These are phyloP conservation scores for Oriolus oriolus DNA, from an alignment of 2,113 vertebrate species.

Conservation along the genomic window DNA sequence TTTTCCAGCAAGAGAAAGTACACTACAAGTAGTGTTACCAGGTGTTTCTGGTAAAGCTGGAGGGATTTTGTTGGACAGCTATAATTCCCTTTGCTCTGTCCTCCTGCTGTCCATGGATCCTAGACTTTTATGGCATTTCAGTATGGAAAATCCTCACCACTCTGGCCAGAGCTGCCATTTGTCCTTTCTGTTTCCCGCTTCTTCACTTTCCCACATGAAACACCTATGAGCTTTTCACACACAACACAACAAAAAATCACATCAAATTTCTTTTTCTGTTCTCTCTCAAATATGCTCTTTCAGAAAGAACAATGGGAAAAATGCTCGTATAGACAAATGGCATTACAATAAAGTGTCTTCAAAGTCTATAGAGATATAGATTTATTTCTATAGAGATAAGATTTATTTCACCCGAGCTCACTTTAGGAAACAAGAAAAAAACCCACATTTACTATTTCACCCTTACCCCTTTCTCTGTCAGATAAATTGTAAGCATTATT, in stretches of 20 bases:
- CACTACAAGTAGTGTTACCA: accelerated
- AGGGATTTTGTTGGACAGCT: neutral
- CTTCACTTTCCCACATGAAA: neutral
- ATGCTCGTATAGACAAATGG: neutral
- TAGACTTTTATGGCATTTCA: neutral
- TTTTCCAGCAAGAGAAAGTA: neutral
- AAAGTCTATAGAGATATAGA: neutral
- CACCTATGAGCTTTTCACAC: neutral
- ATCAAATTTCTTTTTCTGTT: neutral
- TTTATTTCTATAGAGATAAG: neutral
- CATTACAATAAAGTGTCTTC: neutral
- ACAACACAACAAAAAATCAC: neutral
- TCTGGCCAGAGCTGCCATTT: neutral
- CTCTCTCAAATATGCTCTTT: neutral
- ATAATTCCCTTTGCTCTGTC: neutral
- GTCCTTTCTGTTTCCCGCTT: neutral
- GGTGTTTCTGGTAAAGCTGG: neutral
- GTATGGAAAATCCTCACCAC: neutral
- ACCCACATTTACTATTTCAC: neutral
- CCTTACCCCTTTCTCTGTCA: neutral
- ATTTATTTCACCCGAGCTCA: neutral
- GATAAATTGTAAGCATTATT: neutral
- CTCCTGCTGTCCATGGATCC: neutral
- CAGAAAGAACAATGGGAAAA: neutral
- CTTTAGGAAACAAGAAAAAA: neutral